Evolutionary conservation across 2,797 vertebrate genomes (phyloP).

Genomic region (Manis pentadactyla): DNA sequence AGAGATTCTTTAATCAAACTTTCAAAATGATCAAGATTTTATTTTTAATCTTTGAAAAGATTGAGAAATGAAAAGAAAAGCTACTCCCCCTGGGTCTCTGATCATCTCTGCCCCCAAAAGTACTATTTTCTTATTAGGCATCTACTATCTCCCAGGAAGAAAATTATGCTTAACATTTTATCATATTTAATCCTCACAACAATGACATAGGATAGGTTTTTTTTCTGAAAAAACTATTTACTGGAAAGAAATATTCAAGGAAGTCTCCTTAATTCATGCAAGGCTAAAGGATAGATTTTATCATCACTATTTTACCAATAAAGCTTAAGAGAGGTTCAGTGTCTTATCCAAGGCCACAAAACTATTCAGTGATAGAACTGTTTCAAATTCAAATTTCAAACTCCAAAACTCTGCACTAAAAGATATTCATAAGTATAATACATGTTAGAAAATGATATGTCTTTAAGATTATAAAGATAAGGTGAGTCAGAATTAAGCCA

Average conservation of each 20-base stretch:
- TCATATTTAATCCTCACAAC: neutral
- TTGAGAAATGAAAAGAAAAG: conserved; percentile 17
- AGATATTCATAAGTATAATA: neutral
- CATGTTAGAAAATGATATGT: neutral
- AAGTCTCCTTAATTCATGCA: no score
- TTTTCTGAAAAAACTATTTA: no score
- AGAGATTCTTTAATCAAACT: conserved; percentile 8
- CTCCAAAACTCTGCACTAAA: conserved; percentile 12
- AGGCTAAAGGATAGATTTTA: neutral
- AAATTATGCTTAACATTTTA: neutral
- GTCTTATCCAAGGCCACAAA: neutral
- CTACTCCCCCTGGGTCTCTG: neutral
- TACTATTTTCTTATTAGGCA: neutral
- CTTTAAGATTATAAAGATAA: neutral
- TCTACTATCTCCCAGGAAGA: neutral
- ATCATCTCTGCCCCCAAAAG: neutral
- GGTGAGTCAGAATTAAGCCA: neutral
- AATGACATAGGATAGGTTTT: neutral
- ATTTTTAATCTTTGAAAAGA: conserved; percentile 41
- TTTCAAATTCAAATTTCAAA: neutral
- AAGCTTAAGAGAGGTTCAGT: neutral
- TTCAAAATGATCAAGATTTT: neutral
- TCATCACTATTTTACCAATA: neutral
- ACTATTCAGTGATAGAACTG: neutral
- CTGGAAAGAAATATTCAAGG: no score